phyloP scores from a whole-genome alignment of 2,888 invertebrate genomes.

The Hyalella azteca region DNA sequence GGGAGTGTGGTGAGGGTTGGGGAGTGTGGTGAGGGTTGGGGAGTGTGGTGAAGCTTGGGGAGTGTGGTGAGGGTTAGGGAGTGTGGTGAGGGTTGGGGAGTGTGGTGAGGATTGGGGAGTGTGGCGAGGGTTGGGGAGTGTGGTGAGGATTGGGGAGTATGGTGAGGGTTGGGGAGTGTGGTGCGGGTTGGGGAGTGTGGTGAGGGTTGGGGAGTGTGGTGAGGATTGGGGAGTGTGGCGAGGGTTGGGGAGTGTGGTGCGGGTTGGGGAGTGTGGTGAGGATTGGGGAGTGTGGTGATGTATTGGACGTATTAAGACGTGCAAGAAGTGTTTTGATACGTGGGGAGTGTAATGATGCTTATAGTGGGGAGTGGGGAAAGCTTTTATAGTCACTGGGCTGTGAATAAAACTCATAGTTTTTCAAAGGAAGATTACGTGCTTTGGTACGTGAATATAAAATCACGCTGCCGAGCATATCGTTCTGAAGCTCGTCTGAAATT shows the following conservation, averaged over 20 bases:
- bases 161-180: not conserved
- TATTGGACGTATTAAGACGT: not conserved
- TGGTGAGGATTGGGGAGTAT: not conserved
- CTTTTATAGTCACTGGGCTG: too few relatives aligned
- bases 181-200: too few relatives aligned
- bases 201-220: not conserved
- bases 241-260: too few relatives aligned
- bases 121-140: not conserved
- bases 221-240: not conserved
- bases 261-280: not conserved
- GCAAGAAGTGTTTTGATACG: too few relatives aligned
- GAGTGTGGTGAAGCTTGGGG: not conserved
- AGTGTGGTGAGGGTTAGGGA: not conserved
- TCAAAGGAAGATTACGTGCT: too few relatives aligned
- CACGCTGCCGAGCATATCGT: too few relatives aligned
- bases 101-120: not conserved
- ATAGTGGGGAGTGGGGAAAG: too few relatives aligned
- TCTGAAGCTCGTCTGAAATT: too few relatives aligned
- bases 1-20: not conserved
- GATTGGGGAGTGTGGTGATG: not conserved
- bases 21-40: not conserved
- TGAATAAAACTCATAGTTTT: too few relatives aligned
- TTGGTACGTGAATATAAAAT: too few relatives aligned
- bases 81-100: not conserved
- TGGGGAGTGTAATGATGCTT: too few relatives aligned